phyloP scores from a whole-genome alignment of 2,113 vertebrate genomes.

The Donacobius atricapilla region DNA sequence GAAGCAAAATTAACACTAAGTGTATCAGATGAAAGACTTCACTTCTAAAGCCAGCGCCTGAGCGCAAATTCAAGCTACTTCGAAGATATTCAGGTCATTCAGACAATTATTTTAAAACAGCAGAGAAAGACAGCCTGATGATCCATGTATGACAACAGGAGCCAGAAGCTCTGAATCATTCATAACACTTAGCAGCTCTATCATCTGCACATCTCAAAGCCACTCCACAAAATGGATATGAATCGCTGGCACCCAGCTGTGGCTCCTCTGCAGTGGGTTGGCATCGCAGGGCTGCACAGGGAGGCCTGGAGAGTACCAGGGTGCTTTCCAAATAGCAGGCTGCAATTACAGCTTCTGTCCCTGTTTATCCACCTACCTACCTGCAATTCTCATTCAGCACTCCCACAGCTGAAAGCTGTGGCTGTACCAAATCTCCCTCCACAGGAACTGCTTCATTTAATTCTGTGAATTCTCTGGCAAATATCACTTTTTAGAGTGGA shows the following conservation, averaged over 20 bases:
- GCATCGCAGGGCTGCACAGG: neutral
- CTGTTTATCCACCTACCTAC: slow-evolving; percentile 15
- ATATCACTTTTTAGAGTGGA: neutral
- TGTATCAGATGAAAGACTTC: slow-evolving; percentile 42
- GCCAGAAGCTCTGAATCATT: slow-evolving; percentile 56
- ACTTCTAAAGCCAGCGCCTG: neutral
- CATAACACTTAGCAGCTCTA: slow-evolving; percentile 24
- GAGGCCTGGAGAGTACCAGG: slow-evolving; percentile 15
- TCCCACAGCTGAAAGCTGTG: neutral
- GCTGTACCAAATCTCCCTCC: neutral
- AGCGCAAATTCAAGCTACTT: neutral
- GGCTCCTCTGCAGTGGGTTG: slow-evolving; percentile 23
- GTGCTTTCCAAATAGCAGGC: slow-evolving; percentile 29
- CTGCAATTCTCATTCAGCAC: neutral
- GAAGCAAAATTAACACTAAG: slow-evolving; percentile 11
- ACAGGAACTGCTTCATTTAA: neutral
- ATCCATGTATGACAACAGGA: neutral
- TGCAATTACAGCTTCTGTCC: neutral
- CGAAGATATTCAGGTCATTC: slow-evolving; percentile 16
- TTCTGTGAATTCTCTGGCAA: neutral
- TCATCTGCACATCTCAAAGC: slow-evolving; percentile 43
- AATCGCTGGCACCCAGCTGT: slow-evolving; percentile 28
- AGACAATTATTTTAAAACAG: slow-evolving; percentile 40
- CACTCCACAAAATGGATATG: slow-evolving; percentile 24
- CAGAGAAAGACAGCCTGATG: slow-evolving; percentile 30